These are phyloP conservation scores for Danio jaintianensis DNA, from an alignment of 2,797 vertebrate genomes.

Conservation along the genomic window DNA sequence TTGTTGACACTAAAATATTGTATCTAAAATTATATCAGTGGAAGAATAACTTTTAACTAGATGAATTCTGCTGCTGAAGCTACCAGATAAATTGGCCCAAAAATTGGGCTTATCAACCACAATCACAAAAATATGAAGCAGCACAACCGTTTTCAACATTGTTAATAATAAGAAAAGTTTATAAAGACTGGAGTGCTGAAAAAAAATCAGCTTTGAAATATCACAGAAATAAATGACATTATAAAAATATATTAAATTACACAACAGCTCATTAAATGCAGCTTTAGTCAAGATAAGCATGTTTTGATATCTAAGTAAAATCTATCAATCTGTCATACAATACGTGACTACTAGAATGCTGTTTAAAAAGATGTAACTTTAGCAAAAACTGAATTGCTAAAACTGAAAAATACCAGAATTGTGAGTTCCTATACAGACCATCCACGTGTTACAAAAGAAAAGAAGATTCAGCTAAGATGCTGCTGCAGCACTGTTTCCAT, in stretches of 20 bases:
- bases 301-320: neutral
- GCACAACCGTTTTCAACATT: neutral
- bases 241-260: no score
- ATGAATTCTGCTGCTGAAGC: no score
- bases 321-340: neutral
- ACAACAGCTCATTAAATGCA: no score
- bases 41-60: no score
- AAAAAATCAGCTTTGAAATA: neutral
- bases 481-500: conserved; percentile 48
- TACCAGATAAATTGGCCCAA: no score
- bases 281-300: neutral
- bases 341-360: neutral
- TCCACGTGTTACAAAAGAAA: neutral
- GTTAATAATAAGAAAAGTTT: neutral
- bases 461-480: neutral
- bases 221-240: no score
- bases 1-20: no score
- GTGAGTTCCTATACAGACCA: neutral
- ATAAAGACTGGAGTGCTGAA: no score
- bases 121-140: neutral
- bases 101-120: no score
- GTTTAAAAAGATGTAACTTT: neutral
- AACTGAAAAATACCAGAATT: neutral
- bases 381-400: neutral
- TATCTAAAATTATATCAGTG: no score